Evolutionary conservation across 1,140 invertebrate genomes (phyloP).

Genomic region (Bombus breviceps): DNA sequence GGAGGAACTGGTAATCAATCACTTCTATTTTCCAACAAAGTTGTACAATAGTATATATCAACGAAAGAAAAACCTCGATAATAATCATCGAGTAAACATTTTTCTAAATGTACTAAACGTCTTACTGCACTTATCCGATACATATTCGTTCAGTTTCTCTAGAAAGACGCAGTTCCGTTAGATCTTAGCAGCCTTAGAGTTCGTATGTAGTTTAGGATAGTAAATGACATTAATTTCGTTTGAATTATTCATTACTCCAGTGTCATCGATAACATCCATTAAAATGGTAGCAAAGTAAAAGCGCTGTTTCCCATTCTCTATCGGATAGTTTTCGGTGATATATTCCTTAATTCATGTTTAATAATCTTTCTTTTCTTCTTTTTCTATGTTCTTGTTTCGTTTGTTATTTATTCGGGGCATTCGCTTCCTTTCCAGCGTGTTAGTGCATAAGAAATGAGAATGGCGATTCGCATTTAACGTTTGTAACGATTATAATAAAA

Average conservation of each 20-base stretch:
- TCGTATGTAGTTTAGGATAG: background rate
- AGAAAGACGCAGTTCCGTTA: background rate
- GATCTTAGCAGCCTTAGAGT: conserved; percentile 5
- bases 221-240: background rate
- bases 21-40: conserved; percentile 45
- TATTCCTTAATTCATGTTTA: background rate
- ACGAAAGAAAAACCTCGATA: background rate
- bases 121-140: background rate
- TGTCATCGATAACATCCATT: background rate
- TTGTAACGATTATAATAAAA: conserved; percentile 53
- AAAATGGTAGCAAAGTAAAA: background rate
- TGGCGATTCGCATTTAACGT: conserved; percentile 48
- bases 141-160: conserved; percentile 30
- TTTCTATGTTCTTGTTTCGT: background rate
- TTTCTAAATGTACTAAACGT: background rate
- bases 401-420: conserved; percentile 49
- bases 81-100: background rate
- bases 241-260: background rate
- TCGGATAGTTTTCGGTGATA: background rate
- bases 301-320: background rate
- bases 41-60: conserved; percentile 3
- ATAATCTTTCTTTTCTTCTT: background rate
- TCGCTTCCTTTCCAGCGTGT: conserved; percentile 34
- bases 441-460: conserved; percentile 43
- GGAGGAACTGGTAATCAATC: conserved; percentile 39